Percentiles rank a stretch among this genome's conserved stretches.
Conservation (phyloP, 2,113 vertebrate species). For the Lucifuga dentata region DNA sequence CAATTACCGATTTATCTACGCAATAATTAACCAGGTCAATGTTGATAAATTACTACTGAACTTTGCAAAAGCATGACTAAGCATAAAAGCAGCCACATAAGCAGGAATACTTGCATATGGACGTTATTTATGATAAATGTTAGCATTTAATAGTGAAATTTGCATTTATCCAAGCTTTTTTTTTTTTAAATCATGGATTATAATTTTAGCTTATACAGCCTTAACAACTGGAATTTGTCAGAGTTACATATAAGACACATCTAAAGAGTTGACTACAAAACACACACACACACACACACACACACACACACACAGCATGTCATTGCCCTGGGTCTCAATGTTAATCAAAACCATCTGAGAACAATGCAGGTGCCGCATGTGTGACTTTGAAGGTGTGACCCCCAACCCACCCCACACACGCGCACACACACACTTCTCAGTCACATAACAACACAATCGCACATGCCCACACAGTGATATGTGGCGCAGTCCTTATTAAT, state of each 20-base stretch:
- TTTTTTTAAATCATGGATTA: too few relatives aligned
- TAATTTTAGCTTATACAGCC: too few relatives aligned
- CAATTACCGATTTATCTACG: not conserved
- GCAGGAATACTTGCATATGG: too few relatives aligned
- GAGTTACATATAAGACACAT: slow-evolving; percentile 31
- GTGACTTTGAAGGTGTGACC: slow-evolving; percentile 53
- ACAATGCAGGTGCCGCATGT: slow-evolving; percentile 43
- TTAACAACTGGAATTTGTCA: too few relatives aligned
- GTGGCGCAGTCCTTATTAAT: slow-evolving; percentile 26
- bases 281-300: slow-evolving; percentile 6
- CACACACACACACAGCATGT: slow-evolving; percentile 6
- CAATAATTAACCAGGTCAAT: too few relatives aligned
- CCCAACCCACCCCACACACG: not conserved
- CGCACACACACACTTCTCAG: not conserved
- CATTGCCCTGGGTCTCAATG: slow-evolving; percentile 20
- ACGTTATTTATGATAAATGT: too few relatives aligned
- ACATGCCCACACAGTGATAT: not conserved
- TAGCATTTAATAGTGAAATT: too few relatives aligned
- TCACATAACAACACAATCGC: not conserved
- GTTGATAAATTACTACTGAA: too few relatives aligned
- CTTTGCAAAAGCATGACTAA: too few relatives aligned
- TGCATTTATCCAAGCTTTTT: too few relatives aligned
- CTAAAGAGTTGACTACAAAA: slow-evolving; percentile 22
- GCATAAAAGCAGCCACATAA: too few relatives aligned
- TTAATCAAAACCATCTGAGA: slow-evolving; percentile 51